Conservation (phyloP, 1,140 invertebrate species). For the Nymphalis io region DNA sequence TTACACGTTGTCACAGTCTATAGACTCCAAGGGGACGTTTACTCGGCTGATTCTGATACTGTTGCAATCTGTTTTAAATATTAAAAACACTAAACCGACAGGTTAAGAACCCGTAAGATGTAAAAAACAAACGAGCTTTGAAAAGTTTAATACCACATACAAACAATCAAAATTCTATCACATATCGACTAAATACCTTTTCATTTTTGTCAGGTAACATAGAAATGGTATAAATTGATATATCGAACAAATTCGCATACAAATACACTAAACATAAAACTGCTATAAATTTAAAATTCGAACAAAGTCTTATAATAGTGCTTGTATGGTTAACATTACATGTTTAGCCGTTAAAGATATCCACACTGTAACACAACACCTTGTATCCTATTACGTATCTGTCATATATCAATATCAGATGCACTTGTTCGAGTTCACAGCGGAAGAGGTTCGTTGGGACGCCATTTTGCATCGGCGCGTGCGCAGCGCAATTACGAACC, state of each 20-base stretch:
- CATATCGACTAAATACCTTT: too few relatives aligned
- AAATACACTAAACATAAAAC: too few relatives aligned
- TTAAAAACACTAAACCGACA: too few relatives aligned
- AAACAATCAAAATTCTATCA: too few relatives aligned
- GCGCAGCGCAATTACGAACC: constrained; percentile 24
- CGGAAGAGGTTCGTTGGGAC: constrained; percentile 38
- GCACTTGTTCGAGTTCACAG: constrained; percentile 25
- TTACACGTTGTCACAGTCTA: constrained; percentile 11
- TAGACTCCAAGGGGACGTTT: constrained; percentile 3
- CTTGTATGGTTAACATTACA: background rate
- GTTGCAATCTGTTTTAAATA: background rate
- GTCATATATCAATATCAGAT: constrained; percentile 27
- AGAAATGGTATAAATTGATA: background rate
- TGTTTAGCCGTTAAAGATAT: background rate
- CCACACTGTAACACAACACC: constrained; percentile 14
- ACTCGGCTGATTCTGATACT: constrained; percentile 4
- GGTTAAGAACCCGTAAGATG: too few relatives aligned
- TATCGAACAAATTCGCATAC: background rate
- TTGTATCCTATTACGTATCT: constrained; percentile 8
- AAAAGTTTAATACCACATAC: too few relatives aligned
- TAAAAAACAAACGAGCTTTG: too few relatives aligned
- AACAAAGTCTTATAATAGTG: background rate
- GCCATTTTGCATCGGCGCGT: constrained; percentile 42
- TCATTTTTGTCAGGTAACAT: too few relatives aligned
- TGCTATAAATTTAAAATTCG: background rate